Base-by-base conservation (phyloP, 37 sponge, comb jelly and placozoan genomes). In the Chondrilla cf. caribensis region DNA sequence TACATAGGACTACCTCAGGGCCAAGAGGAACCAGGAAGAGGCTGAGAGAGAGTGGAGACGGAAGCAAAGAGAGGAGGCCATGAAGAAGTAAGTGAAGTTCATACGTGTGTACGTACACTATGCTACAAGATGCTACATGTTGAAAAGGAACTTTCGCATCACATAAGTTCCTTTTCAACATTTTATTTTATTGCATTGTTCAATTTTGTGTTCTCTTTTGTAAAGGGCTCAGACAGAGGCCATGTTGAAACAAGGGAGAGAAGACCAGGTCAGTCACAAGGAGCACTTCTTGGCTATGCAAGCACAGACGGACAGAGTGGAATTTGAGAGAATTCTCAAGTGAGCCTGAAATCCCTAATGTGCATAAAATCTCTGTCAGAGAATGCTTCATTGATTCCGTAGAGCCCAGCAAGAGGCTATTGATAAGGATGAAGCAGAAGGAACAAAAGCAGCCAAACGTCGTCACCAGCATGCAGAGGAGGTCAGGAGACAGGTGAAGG, bases 231-330 rank as follows among this genome's bases (percentile, higher is more conserved):
- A 88, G 57, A 95, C 93, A 38, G 95, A 97, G 70, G 31, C 54
- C 21, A 84, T 83, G 77, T 66, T 98, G 65, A 90, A 83, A 66
- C 47, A 87, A 22, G 89, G 95, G 1, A 58, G 96, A 25, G 84
- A 92, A 59, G 76, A 96, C 26, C 99, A 96, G 83, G 90, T 96
- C 26, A 60, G 59, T 0, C 43, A 91, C 82, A 93, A 94, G 83
- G 99, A 98, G 67, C 98, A 98, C 86, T 98, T 93, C 81, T 81
- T 93, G 78, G 96, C 95, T 3, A 84, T 96, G 55, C 91, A 96
- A 79, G 96, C 99, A 7, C 94, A 91, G 85, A 82, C 92, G 42
- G 99, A 98, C 78, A 83, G 99, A 11, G 84, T 85, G 9, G 96
- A 98, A 82, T 98, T 98, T 86, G 90, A 95, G 37, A 94, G 96